These are phyloP conservation scores for Lasius platythorax DNA, from an alignment of 2,888 invertebrate species.

Conservation along the genomic window DNA sequence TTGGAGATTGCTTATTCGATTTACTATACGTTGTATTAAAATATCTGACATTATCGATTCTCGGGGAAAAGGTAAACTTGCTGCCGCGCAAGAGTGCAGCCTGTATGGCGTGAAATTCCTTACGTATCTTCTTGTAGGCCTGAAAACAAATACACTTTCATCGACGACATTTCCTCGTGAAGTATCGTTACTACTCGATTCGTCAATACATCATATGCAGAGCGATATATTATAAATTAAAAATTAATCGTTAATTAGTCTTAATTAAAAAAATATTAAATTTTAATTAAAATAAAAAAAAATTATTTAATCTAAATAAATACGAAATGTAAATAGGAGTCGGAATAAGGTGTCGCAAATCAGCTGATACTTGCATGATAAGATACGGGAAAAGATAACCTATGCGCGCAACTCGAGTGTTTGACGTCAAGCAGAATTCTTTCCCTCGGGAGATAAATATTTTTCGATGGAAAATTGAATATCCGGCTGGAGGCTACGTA, in stretches of 20 bases:
- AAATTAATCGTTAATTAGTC: not conserved
- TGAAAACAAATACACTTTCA: constrained; percentile 67
- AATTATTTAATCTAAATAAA: not conserved
- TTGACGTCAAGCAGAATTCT: constrained; percentile 10
- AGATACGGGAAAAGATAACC: constrained; percentile 69
- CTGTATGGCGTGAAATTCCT: constrained; percentile 88
- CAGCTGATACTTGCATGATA: constrained; percentile 69
- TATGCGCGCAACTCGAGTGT: constrained; percentile 28
- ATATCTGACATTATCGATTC: constrained; percentile 56
- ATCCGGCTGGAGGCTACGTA: constrained; percentile 69
- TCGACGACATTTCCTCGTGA: not conserved
- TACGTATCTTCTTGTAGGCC: constrained; percentile 83
- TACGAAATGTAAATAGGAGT: not conserved
- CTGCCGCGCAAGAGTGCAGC: constrained; percentile 69
- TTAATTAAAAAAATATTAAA: too few species aligned
- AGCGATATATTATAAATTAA: not conserved
- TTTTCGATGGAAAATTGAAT: constrained; percentile 54
- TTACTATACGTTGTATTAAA: constrained; percentile 70
- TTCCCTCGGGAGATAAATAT: constrained; percentile 23
- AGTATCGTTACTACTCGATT: not conserved
- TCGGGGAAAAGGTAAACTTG: constrained; percentile 37
- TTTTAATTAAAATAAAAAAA: not conserved
- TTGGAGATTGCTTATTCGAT: constrained; percentile 55
- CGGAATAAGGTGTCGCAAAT: not conserved
- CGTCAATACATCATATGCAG: not conserved